Percentiles rank a stretch among this genome's conserved stretches.
phyloP scores from a whole-genome alignment of 2,113 vertebrate species.

The Fulica atra region DNA sequence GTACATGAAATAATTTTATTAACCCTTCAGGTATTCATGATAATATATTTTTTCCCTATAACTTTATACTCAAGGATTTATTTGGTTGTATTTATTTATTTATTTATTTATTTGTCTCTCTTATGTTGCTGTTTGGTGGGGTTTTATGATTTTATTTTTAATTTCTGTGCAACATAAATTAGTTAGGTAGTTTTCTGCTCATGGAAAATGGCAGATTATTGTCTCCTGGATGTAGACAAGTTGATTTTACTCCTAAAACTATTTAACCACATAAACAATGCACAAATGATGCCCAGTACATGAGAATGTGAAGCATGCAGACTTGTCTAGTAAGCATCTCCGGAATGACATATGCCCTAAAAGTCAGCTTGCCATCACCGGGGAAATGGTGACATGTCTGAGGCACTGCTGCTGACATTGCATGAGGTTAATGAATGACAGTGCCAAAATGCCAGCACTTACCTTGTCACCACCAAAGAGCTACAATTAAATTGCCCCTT shows the following conservation, averaged over 20 bases:
- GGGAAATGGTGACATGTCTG: slow-evolving; percentile 65
- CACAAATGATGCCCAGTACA: neutral
- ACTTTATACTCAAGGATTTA: neutral
- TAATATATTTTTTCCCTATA: neutral
- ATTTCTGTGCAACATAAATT: neutral
- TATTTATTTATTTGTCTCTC: neutral
- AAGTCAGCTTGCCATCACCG: slow-evolving; percentile 52
- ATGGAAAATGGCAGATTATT: neutral
- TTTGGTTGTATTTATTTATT: accelerated
- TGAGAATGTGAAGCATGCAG: slow-evolving; percentile 33
- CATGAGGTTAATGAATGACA: slow-evolving; percentile 74
- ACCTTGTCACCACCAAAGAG: slow-evolving; percentile 77
- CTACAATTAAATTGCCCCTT: slow-evolving; percentile 78
- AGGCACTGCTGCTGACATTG: slow-evolving; percentile 69
- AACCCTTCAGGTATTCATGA: neutral
- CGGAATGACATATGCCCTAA: slow-evolving; percentile 37
- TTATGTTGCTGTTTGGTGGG: neutral
- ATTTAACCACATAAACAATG: neutral
- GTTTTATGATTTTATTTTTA: neutral
- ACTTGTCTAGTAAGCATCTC: slow-evolving; percentile 30
- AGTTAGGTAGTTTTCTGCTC: neutral
- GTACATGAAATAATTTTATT: neutral
- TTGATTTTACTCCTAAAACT: neutral
- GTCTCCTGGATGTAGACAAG: neutral
- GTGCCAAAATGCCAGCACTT: slow-evolving; percentile 78